phyloP scores from a whole-genome alignment of 2,797 vertebrate genomes.

The Sebastes umbrosus region DNA sequence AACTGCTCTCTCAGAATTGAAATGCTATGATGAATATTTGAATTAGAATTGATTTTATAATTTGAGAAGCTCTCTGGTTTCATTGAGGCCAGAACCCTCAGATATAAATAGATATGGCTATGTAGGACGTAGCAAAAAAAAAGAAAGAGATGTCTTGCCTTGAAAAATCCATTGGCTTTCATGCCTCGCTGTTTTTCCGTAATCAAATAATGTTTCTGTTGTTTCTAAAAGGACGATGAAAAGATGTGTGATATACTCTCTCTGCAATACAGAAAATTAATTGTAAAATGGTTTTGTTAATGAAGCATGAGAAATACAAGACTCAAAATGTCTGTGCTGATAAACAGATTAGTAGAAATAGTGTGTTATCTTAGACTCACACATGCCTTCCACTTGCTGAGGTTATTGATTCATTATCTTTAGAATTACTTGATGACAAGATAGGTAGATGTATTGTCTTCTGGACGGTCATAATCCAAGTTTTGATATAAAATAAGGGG shows the following conservation, averaged over 20 bases:
- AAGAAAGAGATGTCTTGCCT: slow-evolving; percentile 46
- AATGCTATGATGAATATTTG: slow-evolving; percentile 84
- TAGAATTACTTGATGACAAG: background rate
- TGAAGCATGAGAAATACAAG: slow-evolving; percentile 18
- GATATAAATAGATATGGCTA: slow-evolving; percentile 78
- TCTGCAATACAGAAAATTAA: slow-evolving; percentile 72
- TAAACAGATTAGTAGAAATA: slow-evolving; percentile 9
- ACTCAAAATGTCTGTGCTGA: background rate
- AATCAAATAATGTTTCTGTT: slow-evolving; percentile 62
- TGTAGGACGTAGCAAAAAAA: slow-evolving; percentile 55
- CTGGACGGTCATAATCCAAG: background rate
- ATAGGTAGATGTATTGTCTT: background rate
- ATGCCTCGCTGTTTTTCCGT: slow-evolving; percentile 53
- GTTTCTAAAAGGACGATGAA: slow-evolving; percentile 54
- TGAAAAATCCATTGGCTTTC: slow-evolving; percentile 55
- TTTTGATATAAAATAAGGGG: background rate
- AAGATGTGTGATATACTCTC: slow-evolving; percentile 48
- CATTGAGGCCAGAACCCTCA: slow-evolving; percentile 74
- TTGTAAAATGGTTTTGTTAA: slow-evolving; percentile 32
- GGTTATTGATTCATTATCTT: slow-evolving; percentile 10
- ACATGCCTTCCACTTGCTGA: background rate
- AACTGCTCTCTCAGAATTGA: slow-evolving; percentile 76
- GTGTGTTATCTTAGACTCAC: background rate
- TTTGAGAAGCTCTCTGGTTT: slow-evolving; percentile 81
- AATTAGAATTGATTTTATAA: slow-evolving; percentile 86